These are phyloP conservation scores for Clarias macrocephalus DNA, from an alignment of 2,113 vertebrate species.

Conservation along the genomic window DNA sequence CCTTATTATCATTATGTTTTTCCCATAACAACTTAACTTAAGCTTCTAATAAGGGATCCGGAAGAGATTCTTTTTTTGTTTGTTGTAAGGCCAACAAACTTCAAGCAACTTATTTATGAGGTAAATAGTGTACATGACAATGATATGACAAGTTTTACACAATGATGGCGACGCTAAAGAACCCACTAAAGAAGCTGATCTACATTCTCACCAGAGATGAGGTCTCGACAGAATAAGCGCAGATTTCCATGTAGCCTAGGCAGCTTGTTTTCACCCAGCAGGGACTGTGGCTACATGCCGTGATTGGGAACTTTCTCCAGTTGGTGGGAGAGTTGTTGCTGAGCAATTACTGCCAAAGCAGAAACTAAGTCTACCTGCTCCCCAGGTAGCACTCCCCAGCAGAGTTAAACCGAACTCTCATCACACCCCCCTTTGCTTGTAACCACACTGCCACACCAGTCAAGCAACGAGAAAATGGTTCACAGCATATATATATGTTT, in stretches of 20 bases:
- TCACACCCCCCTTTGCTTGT: conserved; percentile 42
- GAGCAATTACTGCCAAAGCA: conserved; percentile 55
- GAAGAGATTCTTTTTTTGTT: neutral
- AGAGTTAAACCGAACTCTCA: conserved; percentile 47
- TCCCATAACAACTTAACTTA: neutral
- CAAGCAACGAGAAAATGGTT: conserved; percentile 42
- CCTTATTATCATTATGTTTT: neutral
- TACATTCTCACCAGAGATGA: neutral
- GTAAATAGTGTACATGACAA: neutral
- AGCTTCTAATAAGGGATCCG: no score
- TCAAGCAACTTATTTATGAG: no score
- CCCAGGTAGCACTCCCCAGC: conserved; percentile 49
- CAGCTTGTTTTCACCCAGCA: conserved; percentile 55
- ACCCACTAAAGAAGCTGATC: conserved; percentile 34
- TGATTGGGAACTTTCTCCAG: conserved; percentile 40
- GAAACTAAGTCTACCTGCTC: conserved; percentile 52
- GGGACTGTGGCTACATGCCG: conserved; percentile 38
- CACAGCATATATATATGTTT: neutral
- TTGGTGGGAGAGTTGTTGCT: conserved; percentile 51
- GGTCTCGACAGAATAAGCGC: conserved; percentile 21
- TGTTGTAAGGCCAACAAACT: neutral
- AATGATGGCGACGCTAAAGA: conserved; percentile 41
- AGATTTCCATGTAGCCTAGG: conserved; percentile 30
- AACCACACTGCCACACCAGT: conserved; percentile 35
- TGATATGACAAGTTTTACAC: no score